Evolutionary conservation across 2,888 invertebrate genomes (phyloP).

Genomic region (Alcis repandata): DNA sequence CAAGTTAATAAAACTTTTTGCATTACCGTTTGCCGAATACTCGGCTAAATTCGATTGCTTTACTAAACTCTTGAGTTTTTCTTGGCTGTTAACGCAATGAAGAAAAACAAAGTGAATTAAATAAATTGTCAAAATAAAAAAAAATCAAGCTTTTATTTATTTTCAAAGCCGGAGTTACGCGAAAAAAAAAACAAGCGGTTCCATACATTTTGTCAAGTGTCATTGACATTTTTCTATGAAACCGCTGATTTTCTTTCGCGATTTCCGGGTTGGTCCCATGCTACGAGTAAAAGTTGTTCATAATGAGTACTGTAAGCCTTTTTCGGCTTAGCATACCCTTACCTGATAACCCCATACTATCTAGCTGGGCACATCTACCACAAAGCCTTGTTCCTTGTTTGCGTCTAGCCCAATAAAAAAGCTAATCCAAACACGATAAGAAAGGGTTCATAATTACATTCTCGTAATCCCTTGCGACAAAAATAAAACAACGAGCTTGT

Average conservation of each 20-base stretch:
- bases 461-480: conserved; percentile 33
- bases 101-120: background rate
- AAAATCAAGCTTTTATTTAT: too few relatives aligned
- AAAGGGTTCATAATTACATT: conserved; percentile 39
- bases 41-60: conserved; percentile 42
- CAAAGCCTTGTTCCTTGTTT: conserved; percentile 3
- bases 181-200: too few relatives aligned
- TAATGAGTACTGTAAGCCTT: too few relatives aligned
- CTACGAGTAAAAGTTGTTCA: too few relatives aligned
- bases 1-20: conserved; percentile 45
- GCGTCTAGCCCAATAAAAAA: conserved; percentile 18
- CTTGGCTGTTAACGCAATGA: conserved; percentile 5
- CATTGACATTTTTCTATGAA: too few relatives aligned
- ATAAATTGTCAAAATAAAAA: background rate
- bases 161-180: too few relatives aligned
- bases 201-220: too few relatives aligned
- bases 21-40: conserved; percentile 39
- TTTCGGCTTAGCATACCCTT: too few relatives aligned
- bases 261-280: too few relatives aligned
- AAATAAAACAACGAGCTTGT: conserved; percentile 33
- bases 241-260: too few relatives aligned
- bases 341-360: too few relatives aligned
- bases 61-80: conserved; percentile 28
- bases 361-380: background rate
- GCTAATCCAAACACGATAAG: conserved; percentile 25